Evolutionary conservation across 2,888 invertebrate genomes (phyloP), one percentile per base, ranked within the genome.

Genomic region (Caenorhabditis imperialis): DNA sequence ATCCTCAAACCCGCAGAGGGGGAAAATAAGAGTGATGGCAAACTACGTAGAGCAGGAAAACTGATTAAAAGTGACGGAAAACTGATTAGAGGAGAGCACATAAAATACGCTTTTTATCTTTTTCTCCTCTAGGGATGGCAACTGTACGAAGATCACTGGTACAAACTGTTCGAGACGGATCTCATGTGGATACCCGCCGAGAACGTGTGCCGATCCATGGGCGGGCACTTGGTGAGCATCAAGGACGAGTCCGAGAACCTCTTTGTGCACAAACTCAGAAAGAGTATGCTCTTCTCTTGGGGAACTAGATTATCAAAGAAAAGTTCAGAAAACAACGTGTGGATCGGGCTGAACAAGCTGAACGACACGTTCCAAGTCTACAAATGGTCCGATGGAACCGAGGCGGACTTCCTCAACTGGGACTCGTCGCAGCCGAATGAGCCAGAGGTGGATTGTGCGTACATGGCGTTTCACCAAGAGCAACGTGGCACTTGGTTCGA

Each of bases 381-480:
- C 75, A 81, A 75, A 45, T 86, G 86, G 86, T 84, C 83, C 22
- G 86, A 86, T 53, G 81, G 78, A 1, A 63, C 55, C 7, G 51
- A 71, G 14, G 78, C 79, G 4, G 72, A 78, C 22, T 86, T 79
- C 48, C 71, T 86, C 35, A 86, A 86, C 69, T 67, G 48, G 55
- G 67, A 60, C 27, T 47, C 50, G 16, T 58, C 55, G 27, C 61
- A 62, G 22, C 51, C 54, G 6, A 51, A 63, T 30, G 51, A 73
- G 44, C 40, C 65, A 20, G 61, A 81, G 67, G 84, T 85, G 6
- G 82, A 86, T 51, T 86, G 86, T 61, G 84, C 78, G 23, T 86
- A 86, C 73, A 86, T 86, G 86, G 83, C 84, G 14, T 86, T 84
- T 71, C 83, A 84, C 53, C 85, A 85, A 60, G 86, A 85, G 54